Base-by-base conservation (phyloP, 53 echinoderm and acorn worm genomes). In the Crossaster papposus region DNA sequence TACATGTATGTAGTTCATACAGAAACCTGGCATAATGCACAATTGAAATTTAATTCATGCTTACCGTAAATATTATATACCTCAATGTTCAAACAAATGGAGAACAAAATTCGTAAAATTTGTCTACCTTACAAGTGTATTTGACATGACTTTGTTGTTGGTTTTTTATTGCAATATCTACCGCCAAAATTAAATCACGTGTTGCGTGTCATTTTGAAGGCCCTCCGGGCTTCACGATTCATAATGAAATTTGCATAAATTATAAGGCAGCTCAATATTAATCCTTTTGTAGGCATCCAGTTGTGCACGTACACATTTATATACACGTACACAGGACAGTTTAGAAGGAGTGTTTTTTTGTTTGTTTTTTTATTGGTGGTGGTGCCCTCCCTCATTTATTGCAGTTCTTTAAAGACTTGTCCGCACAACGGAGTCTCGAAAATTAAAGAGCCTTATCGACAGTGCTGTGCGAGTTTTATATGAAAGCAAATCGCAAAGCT, bases 201-300 rank as follows among this genome's bases (percentile, higher is more conserved):
- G 78, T 78, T 78, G 78, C 51, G 51, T 44, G 7, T 44, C 4
- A 44, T 44, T 9, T 24, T 34, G 20, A 78, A 78, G 33, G 38
- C 51, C 78, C n/a, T 51, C 5, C 1, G 51, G 78, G 78, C 78
- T 78, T 23, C 12, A 6, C 14, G 23, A 29, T 15, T 78, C 78
- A 24, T 78, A 78, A 78, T 78, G 34, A 78, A 78, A 51, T 78
- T 78, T 78, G 26, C 24, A 78, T 78, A 74, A 74, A 74, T 74
- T 74, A 58, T 58, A 20, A 74, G 34, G 35, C 24, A 32, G 18
- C 75, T 36, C 11, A 17, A 17, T 18, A 32, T 29, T n/a, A 74
- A 35, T 20, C 34, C 14, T 35, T 74, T 29, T 17, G 18, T 14
- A 13, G 22, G 33, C 17, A 34, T 18, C 75, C 0, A 30, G 35